phyloP scores from a whole-genome alignment of 1,140 invertebrate species.

The Caenorhabditis latens region DNA sequence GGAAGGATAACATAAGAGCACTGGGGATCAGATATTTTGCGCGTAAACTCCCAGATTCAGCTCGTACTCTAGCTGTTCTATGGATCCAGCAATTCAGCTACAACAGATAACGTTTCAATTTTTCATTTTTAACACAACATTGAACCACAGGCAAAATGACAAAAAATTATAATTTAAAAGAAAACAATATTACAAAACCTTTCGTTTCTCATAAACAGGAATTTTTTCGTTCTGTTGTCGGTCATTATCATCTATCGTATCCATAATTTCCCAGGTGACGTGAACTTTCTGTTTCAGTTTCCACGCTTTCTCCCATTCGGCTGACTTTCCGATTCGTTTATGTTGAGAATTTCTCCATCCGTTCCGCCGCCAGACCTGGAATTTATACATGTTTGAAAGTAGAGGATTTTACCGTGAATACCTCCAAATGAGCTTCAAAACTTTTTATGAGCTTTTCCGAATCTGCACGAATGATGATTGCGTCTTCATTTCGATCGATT shows the following conservation, averaged over 20 bases:
- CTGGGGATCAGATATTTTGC: too few relatives aligned
- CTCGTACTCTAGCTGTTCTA: too few relatives aligned
- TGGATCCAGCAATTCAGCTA: too few relatives aligned
- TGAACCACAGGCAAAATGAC: background rate
- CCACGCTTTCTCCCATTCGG: slow-evolving; percentile 45
- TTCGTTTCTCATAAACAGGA: background rate
- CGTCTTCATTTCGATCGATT: background rate
- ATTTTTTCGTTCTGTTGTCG: slow-evolving; percentile 3
- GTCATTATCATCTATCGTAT: background rate
- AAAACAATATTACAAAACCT: background rate
- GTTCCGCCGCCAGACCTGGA: slow-evolving; percentile 16
- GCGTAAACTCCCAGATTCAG: too few relatives aligned
- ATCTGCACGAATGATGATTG: slow-evolving; percentile 13
- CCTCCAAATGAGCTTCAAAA: slow-evolving; percentile 39
- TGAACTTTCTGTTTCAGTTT: slow-evolving; percentile 37
- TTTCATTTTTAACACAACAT: too few relatives aligned
- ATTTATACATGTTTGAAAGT: too few relatives aligned
- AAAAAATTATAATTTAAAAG: background rate
- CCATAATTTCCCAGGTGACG: slow-evolving; percentile 19
- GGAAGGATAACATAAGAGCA: background rate
- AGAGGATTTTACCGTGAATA: background rate
- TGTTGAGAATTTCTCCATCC: slow-evolving; percentile 28
- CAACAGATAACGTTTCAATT: too few relatives aligned
- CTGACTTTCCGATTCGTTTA: slow-evolving; percentile 37
- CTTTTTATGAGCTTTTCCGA: slow-evolving; percentile 46